Evolutionary conservation across 2,797 vertebrate species (phyloP), one percentile per base, ranked within the genome.

Genomic region (Intellagama lesueurii): DNA sequence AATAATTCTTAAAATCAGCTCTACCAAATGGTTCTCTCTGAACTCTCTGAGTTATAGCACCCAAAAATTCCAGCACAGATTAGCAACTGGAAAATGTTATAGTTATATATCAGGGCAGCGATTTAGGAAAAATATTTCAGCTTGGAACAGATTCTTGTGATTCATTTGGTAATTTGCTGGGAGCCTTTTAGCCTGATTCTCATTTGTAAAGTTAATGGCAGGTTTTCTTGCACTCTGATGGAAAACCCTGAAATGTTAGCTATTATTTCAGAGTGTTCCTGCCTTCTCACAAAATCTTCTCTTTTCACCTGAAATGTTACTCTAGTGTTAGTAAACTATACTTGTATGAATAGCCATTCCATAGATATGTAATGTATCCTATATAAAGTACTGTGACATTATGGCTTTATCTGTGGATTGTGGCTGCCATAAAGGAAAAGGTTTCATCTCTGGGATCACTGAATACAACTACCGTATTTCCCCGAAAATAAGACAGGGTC

Each of bases 191-290:
- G 88, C 93, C 95, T 90, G 35, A 79, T 93, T 90, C 91, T 91
- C 91, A 96, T 94, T 94, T 94, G 85, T 95, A 93, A 94, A 93
- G 92, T 92, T 94, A 96, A 95, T 92, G 88, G 85, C 81, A 87
- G 88, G 83, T 90, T 96, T 92, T 94, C 94, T 85, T 93, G 79
- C 84, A 87, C 80, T 92, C 85, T 92, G 92, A 95, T 84, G 90
- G 95, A 94, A 94, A 95, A 91, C 92, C 69, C 69, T 89, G 73
- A 90, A 90, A 93, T 91, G 77, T 91, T 91, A 90, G 86, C 91
- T 94, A 86, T 94, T 95, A 92, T 93, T 95, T 95, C 93, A 91
- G 76, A 86, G 5, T 77, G 91, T 91, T 93, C 92, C 93, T 93
- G 91, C 86, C 44, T 85, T 60, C 82, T 69, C 78, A 92, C 87